Percentiles rank a stretch among this genome's conserved stretches.
Conservation (phyloP, 2,797 vertebrate species). For the Myotis planiceps region DNA sequence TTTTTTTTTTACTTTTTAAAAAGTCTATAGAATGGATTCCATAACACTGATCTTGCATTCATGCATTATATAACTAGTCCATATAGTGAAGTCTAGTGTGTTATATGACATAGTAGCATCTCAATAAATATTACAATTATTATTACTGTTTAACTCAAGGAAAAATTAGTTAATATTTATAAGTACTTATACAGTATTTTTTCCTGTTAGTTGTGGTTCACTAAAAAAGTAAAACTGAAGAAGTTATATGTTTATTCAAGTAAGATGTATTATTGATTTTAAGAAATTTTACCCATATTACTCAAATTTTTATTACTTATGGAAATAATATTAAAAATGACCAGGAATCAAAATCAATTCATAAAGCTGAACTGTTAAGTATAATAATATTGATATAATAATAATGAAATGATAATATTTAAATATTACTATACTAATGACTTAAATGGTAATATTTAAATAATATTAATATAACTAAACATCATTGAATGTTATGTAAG, state of each 20-base stretch:
- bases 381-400: background rate
- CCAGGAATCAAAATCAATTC: background rate
- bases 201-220: background rate
- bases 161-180: background rate
- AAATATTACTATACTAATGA: background rate
- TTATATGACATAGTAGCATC: background rate
- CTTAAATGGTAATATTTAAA: background rate
- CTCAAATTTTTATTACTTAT: background rate
- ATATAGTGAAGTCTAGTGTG: background rate
- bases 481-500: background rate
- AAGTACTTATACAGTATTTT: background rate
- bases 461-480: background rate
- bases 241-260: background rate
- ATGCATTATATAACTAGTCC: background rate
- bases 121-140: background rate
- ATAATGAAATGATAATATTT: background rate
- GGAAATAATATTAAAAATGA: conserved; percentile 11
- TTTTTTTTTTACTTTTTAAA: background rate
- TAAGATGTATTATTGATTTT: background rate
- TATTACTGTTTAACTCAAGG: background rate
- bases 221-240: background rate
- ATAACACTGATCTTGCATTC: background rate
- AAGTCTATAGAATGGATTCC: background rate
- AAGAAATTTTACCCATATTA: background rate
- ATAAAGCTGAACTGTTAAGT: background rate